Evolutionary conservation across 1,140 invertebrate genomes (phyloP).

Genomic region (Xylocopa sonorina): DNA sequence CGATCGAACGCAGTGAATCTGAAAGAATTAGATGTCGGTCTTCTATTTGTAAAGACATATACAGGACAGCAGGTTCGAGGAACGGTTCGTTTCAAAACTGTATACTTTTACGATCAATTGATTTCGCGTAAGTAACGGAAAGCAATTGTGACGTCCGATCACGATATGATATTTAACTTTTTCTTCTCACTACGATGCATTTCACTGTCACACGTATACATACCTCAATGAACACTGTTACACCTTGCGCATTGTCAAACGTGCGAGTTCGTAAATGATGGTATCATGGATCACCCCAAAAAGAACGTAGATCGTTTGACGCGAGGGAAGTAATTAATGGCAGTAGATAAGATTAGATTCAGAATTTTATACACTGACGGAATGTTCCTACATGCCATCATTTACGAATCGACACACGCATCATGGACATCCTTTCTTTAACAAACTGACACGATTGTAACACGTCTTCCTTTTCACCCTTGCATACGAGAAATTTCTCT

Average conservation of each 20-base stretch:
- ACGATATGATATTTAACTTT: slow-evolving; percentile 16
- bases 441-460: slow-evolving; percentile 6
- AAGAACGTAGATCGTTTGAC: too few relatives aligned
- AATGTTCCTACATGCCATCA: background rate
- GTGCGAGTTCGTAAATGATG: background rate
- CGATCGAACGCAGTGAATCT: background rate
- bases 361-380: too few relatives aligned
- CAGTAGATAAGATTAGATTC: too few relatives aligned
- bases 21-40: background rate
- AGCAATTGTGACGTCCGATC: slow-evolving; percentile 55
- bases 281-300: background rate
- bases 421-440: slow-evolving; percentile 18
- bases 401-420: background rate
- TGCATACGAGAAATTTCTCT: slow-evolving; percentile 28
- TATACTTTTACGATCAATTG: slow-evolving; percentile 9
- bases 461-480: slow-evolving; percentile 27
- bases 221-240: background rate
- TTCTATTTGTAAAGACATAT: slow-evolving; percentile 20
- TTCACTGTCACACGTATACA: slow-evolving; percentile 39
- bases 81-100: slow-evolving; percentile 23
- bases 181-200: slow-evolving; percentile 30
- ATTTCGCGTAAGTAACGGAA: slow-evolving; percentile 54
- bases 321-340: too few relatives aligned
- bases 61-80: slow-evolving; percentile 40
- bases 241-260: background rate